Percentiles rank a stretch among this genome's conserved stretches.
Conservation (phyloP, 92 coral and sea anemone species). For the Paramuricea clavata region DNA sequence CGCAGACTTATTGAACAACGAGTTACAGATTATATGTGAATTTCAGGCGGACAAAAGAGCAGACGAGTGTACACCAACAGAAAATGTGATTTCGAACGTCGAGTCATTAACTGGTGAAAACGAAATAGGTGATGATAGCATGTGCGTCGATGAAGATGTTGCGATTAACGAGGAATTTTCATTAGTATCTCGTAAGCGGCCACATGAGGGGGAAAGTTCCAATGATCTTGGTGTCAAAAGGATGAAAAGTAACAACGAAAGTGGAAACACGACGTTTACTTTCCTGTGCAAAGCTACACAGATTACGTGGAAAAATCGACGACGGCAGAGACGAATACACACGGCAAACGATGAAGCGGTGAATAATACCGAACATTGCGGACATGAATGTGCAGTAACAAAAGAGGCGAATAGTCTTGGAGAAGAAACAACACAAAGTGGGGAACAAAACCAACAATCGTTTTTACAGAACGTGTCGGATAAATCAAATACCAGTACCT, state of each 20-base stretch:
- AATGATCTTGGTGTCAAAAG: neutral
- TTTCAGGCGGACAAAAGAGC: neutral
- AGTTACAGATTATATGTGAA: slow-evolving; percentile 19
- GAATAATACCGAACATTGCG: neutral
- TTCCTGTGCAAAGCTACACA: slow-evolving; percentile 20
- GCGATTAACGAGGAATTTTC: neutral
- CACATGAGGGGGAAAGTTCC: neutral
- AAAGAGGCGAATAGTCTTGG: neutral
- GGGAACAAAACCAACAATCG: neutral
- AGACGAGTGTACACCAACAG: neutral
- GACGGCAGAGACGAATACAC: slow-evolving; percentile 29
- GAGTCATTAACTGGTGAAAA: neutral
- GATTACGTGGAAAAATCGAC: slow-evolving; percentile 52
- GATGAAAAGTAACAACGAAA: slow-evolving; percentile 5
- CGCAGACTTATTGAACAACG: neutral
- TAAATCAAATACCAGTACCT: neutral
- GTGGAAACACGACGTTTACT: neutral
- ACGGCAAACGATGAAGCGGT: slow-evolving; percentile 9
- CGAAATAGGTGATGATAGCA: neutral
- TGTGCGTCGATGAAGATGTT: neutral
- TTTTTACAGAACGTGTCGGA: neutral
- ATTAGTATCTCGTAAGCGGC: slow-evolving; percentile 15
- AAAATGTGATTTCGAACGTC: neutral
- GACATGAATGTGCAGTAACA: neutral
- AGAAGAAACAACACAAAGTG: neutral